Evolutionary conservation across 23 tunicate species (phyloP).

Genomic region (Ciona savignyi): DNA sequence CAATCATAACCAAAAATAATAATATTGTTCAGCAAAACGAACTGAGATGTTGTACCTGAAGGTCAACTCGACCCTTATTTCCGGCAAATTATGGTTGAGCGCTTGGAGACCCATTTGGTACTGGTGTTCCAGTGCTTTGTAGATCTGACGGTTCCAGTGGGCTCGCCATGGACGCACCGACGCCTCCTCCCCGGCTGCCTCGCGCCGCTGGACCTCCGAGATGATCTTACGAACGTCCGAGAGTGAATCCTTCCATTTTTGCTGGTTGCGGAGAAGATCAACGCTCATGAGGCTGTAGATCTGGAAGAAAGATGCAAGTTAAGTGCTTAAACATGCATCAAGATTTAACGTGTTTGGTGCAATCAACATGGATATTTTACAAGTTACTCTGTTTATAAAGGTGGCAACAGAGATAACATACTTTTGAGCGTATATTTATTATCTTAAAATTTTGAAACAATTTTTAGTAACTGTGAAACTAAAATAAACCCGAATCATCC

Average conservation of each 20-base stretch:
- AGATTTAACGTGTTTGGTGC: too few species aligned
- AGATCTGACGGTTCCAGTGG: constrained; percentile 97
- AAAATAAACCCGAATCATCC: too few species aligned
- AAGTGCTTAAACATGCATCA: too few species aligned
- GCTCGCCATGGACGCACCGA: constrained; percentile 84
- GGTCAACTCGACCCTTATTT: constrained; percentile 68
- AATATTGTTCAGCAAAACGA: background rate
- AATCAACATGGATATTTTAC: too few species aligned
- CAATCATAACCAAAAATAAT: too few species aligned
- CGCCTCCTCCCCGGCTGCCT: constrained; percentile 32
- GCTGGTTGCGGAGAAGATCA: constrained; percentile 69
- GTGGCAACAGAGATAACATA: too few species aligned
- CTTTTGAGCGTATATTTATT: too few species aligned
- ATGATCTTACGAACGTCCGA: constrained; percentile 65
- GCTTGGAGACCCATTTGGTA: constrained; percentile 87
- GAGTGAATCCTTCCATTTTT: constrained; percentile 81
- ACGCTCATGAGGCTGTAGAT: constrained; percentile 54
- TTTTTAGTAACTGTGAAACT: too few species aligned
- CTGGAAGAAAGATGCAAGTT: too few species aligned
- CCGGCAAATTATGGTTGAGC: constrained; percentile 67
- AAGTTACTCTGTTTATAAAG: too few species aligned
- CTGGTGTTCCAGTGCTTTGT: constrained; percentile 89
- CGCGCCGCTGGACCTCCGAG: constrained; percentile 52
- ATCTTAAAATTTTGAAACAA: too few species aligned
- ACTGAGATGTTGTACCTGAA: constrained; percentile 30